A percentile compares a stretch with the other conserved stretches of the same genome.
phyloP scores from a whole-genome alignment of 2,797 vertebrate genomes.

The Lophius americanus region DNA sequence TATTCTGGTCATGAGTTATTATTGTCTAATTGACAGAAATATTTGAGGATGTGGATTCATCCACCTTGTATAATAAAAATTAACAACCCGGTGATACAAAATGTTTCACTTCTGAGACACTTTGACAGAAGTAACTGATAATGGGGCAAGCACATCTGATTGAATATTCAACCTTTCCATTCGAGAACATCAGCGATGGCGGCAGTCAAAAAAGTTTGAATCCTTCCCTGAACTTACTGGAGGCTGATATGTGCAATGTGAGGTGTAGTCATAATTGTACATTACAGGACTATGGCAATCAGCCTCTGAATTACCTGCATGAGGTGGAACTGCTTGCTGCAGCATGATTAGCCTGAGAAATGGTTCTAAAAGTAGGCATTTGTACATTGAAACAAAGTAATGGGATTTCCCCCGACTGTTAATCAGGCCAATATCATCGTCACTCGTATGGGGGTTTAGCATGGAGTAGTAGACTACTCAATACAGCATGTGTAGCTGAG shows the following conservation, averaged over 20 bases:
- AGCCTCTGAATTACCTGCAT: slow-evolving; percentile 47
- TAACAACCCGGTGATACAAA: slow-evolving; percentile 8
- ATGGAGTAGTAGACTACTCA: neutral
- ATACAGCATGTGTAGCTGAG: neutral
- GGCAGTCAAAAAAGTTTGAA: slow-evolving; percentile 38
- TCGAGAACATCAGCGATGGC: slow-evolving; percentile 8
- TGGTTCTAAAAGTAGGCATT: slow-evolving; percentile 37
- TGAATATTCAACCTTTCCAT: neutral
- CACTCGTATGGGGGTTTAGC: slow-evolving; percentile 22
- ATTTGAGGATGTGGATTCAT: neutral
- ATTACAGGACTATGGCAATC: slow-evolving; percentile 51
- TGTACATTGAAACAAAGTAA: slow-evolving; percentile 10
- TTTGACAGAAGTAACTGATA: neutral
- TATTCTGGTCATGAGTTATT: slow-evolving; percentile 2
- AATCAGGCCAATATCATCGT: slow-evolving; percentile 49
- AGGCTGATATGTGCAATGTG: slow-evolving; percentile 31
- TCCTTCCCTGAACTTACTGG: slow-evolving; percentile 17
- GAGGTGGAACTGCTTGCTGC: slow-evolving; percentile 44
- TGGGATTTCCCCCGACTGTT: slow-evolving; percentile 33
- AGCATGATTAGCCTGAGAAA: slow-evolving; percentile 56
- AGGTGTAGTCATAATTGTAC: slow-evolving; percentile 43
- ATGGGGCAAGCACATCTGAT: neutral
- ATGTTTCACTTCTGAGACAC: neutral
- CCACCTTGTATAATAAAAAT: neutral
- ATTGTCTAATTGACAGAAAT: slow-evolving; percentile 24